These are phyloP conservation scores for Bettongia penicillata DNA, from an alignment of 2,113 vertebrate species.

Conservation along the genomic window DNA sequence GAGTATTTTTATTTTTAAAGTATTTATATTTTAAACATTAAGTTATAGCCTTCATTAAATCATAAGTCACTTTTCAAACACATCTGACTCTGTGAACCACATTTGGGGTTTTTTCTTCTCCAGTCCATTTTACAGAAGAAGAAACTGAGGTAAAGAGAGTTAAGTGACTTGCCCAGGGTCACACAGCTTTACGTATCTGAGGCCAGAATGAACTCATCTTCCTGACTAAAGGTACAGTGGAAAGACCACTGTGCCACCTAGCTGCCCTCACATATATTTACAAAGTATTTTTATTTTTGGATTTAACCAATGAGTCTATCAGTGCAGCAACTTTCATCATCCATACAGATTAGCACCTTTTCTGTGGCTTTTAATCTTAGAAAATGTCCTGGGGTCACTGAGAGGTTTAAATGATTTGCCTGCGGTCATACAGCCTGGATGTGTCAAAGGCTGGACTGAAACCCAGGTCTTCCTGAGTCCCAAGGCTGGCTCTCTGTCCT, in stretches of 20 bases:
- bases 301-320: not conserved
- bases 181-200: too few species aligned
- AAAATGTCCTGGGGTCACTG: not conserved
- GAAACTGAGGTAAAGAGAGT: too few species aligned
- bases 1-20: not conserved
- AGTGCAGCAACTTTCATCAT: not conserved
- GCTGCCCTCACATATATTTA: too few species aligned
- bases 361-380: not conserved
- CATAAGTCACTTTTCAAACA: too few species aligned
- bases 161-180: too few species aligned
- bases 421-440: not conserved
- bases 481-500: not conserved
- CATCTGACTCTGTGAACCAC: too few species aligned
- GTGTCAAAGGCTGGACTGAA: not conserved
- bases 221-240: too few species aligned
- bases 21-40: not conserved
- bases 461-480: not conserved
- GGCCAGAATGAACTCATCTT: too few species aligned
- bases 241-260: too few species aligned
- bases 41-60: too few species aligned
- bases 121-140: too few species aligned
- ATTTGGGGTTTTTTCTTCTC: too few species aligned
- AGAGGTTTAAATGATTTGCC: not conserved
- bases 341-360: not conserved
- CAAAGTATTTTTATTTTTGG: not conserved